Evolutionary conservation across 1,140 invertebrate species (phyloP).

Genomic region (Drosophila orosa): DNA sequence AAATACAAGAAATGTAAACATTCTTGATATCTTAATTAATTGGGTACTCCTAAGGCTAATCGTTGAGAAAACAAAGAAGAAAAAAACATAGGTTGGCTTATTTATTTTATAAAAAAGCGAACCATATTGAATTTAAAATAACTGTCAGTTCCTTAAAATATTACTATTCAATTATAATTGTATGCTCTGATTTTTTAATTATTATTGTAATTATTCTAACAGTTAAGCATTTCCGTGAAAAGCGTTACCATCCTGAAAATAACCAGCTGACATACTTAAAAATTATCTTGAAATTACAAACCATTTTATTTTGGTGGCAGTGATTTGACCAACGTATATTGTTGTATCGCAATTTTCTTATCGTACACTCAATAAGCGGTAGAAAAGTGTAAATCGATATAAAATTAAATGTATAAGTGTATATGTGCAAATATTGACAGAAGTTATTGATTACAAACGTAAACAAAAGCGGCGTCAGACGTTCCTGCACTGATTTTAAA

Average conservation of each 20-base stretch:
- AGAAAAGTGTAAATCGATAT: conserved; percentile 19
- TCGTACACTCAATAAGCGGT: not conserved
- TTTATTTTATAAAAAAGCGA: not conserved
- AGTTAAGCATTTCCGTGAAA: not conserved
- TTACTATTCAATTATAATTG: not conserved
- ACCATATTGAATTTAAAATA: not conserved
- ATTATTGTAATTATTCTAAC: not conserved
- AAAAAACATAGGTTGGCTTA: not conserved
- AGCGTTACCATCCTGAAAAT: not conserved
- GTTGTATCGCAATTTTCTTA: conserved; percentile 19
- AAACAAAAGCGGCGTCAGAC: conserved; percentile 40
- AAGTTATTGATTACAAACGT: conserved; percentile 47
- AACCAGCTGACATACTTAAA: conserved; percentile 5
- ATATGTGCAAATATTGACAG: conserved; percentile 39
- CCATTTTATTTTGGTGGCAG: conserved; percentile 25
- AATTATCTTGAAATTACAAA: conserved; percentile 29
- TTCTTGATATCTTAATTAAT: not conserved
- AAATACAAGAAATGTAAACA: not conserved
- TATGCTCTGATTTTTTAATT: too few relatives aligned
- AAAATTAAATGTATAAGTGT: conserved; percentile 16
- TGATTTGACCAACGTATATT: conserved; percentile 9
- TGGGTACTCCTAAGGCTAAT: not conserved
- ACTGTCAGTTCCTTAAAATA: too few relatives aligned
- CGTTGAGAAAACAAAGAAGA: not conserved
- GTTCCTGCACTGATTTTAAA: conserved; percentile 35